A percentile compares a stretch with the other conserved stretches of the same genome.
These are phyloP conservation scores for Alexandromys fortis DNA, from an alignment of 2,113 vertebrate species.

Conservation along the genomic window DNA sequence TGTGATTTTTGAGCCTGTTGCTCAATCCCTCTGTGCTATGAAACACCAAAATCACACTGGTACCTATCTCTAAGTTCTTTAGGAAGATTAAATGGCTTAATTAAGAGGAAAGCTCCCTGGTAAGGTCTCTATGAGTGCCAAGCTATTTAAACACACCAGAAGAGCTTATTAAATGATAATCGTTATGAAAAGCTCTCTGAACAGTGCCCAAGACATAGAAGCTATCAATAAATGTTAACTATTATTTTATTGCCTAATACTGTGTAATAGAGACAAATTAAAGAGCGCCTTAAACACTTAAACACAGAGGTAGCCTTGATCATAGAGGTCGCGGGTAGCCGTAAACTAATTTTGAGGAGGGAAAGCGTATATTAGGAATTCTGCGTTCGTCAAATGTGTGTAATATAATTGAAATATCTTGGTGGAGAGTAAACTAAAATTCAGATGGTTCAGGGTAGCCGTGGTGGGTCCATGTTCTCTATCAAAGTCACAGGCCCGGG, in stretches of 20 bases:
- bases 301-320: not conserved
- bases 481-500: not conserved
- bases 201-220: not conserved
- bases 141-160: not conserved
- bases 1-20: not conserved
- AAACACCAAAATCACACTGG: not conserved
- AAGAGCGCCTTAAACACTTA: not conserved
- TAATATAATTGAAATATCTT: conserved; percentile 29
- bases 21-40: not conserved
- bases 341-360: conserved; percentile 6
- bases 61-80: not conserved
- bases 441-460: not conserved
- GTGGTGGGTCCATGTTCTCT: not conserved
- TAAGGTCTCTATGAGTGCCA: not conserved
- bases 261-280: not conserved
- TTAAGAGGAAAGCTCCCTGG: conserved; percentile 2
- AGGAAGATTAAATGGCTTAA: conserved; percentile 26
- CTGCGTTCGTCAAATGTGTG: not conserved
- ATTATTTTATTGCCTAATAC: conserved; percentile 6
- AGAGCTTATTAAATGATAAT: conserved; percentile 30
- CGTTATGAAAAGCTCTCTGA: conserved; percentile 23
- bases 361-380: not conserved
- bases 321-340: not conserved
- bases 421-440: conserved; percentile 1
- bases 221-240: conserved; percentile 25